Percentiles rank a stretch among this genome's conserved stretches.
These are phyloP conservation scores for Helicoverpa zea DNA, from an alignment of 1,140 invertebrate species.

Conservation along the genomic window DNA sequence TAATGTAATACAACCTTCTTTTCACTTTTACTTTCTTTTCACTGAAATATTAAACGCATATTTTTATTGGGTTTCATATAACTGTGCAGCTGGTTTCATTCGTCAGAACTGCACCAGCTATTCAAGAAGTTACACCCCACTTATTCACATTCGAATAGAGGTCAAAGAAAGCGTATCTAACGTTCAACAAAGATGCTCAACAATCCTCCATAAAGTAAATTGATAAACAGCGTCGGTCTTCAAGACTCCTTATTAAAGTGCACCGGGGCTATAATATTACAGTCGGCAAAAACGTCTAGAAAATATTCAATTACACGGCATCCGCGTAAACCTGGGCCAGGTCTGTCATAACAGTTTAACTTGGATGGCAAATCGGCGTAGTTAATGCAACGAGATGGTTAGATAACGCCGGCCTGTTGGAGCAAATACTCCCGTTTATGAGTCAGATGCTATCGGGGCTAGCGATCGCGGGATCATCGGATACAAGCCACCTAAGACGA, in stretches of 20 bases:
- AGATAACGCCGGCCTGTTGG: slow-evolving; percentile 21
- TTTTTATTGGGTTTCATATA: background rate
- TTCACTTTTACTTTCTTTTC: slow-evolving; percentile 12
- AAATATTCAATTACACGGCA: slow-evolving; percentile 41
- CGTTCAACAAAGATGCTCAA: slow-evolving; percentile 30
- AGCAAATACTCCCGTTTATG: slow-evolving; percentile 39
- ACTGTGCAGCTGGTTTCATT: background rate
- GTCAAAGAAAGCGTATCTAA: slow-evolving; percentile 33
- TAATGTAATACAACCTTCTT: slow-evolving; percentile 1
- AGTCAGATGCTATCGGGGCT: slow-evolving; percentile 25
- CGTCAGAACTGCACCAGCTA: background rate
- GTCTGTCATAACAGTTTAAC: slow-evolving; percentile 40
- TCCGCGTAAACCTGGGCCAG: slow-evolving; percentile 20
- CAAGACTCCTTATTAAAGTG: slow-evolving; percentile 31
- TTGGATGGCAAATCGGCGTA: slow-evolving; percentile 41
- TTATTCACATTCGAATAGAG: slow-evolving; percentile 24
- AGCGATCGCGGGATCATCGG: slow-evolving; percentile 9
- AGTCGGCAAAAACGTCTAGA: background rate
- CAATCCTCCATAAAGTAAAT: slow-evolving; percentile 40
- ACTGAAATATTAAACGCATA: slow-evolving; percentile 3
- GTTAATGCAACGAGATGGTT: slow-evolving; percentile 38
- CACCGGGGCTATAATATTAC: background rate
- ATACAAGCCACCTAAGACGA: slow-evolving; percentile 32
- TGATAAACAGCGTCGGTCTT: slow-evolving; percentile 24
- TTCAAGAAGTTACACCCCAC: background rate